These are phyloP conservation scores for Hyles vespertilio DNA, from an alignment of 1,140 invertebrate species.

Conservation along the genomic window DNA sequence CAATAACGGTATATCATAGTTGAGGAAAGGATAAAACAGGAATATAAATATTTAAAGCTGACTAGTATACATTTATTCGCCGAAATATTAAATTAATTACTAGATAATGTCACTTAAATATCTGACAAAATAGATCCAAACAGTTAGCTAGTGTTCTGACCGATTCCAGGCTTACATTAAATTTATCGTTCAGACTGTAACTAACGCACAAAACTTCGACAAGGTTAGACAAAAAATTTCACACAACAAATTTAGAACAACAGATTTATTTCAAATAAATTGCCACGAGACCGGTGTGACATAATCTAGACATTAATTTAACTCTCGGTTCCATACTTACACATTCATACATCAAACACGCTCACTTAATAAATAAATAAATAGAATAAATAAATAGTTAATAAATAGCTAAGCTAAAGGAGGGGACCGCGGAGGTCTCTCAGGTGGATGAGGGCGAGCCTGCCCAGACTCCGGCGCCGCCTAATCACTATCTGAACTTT, in stretches of 20 bases:
- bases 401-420: slow-evolving; percentile 74
- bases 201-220: slow-evolving; percentile 53
- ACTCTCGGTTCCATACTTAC: slow-evolving; percentile 63
- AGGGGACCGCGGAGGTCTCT: slow-evolving; percentile 60
- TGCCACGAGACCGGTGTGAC: slow-evolving; percentile 73
- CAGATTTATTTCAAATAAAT: slow-evolving; percentile 74
- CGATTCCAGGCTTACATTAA: slow-evolving; percentile 29
- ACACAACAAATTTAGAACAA: slow-evolving; percentile 67
- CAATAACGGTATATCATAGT: slow-evolving; percentile 29
- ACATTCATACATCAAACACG: slow-evolving; percentile 69
- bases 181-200: slow-evolving; percentile 5
- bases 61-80: slow-evolving; percentile 66
- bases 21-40: slow-evolving; percentile 35
- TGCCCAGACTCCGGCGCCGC: slow-evolving; percentile 40
- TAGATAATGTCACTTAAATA: slow-evolving; percentile 74
- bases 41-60: slow-evolving; percentile 60
- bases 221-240: slow-evolving; percentile 62
- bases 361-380: slow-evolving; percentile 75
- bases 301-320: slow-evolving; percentile 76
- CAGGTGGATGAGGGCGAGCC: slow-evolving; percentile 58
- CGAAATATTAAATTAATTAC: slow-evolving; percentile 74
- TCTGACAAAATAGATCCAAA: slow-evolving; percentile 37
- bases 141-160: slow-evolving; percentile 63
- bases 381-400: slow-evolving; percentile 75
- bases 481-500: slow-evolving; percentile 74